These are phyloP conservation scores for Anthophora plumipes DNA, from an alignment of 2,888 invertebrate genomes.

Conservation along the genomic window DNA sequence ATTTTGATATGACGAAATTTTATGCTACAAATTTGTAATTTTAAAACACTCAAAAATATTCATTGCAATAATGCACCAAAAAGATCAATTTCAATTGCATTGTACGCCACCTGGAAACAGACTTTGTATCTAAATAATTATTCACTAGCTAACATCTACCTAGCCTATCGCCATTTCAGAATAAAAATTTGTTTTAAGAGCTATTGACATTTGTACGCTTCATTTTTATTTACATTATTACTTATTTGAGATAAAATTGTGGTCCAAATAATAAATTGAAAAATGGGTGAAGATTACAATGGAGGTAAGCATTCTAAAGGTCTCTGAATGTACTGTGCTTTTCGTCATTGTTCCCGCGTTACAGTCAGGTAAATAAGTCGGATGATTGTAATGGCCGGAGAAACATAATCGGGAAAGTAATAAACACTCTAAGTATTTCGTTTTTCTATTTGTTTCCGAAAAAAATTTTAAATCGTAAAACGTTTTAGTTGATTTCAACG, in stretches of 20 bases:
- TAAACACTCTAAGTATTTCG: slow-evolving; percentile 40
- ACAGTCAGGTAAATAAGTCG: slow-evolving; percentile 57
- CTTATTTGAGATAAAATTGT: slow-evolving; percentile 6
- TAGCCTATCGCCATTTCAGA: slow-evolving; percentile 67
- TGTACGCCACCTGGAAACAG: slow-evolving; percentile 45
- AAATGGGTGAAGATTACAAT: slow-evolving; percentile 83
- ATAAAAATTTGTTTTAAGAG: slow-evolving; percentile 56
- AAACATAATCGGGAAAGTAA: slow-evolving; percentile 43
- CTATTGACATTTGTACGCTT: slow-evolving; percentile 56
- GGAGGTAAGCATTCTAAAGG: slow-evolving; percentile 78
- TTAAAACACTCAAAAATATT: slow-evolving; percentile 14
- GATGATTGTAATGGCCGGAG: slow-evolving; percentile 70
- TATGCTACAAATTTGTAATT: background rate
- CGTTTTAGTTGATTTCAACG: slow-evolving; percentile 14
- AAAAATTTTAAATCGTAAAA: background rate
- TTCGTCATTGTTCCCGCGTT: slow-evolving; percentile 57
- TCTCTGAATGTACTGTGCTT: slow-evolving; percentile 29
- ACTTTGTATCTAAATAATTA: slow-evolving; percentile 25
- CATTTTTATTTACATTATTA: slow-evolving; percentile 30
- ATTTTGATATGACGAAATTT: slow-evolving; percentile 2
- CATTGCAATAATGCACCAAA: background rate
- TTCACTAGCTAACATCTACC: slow-evolving; percentile 43
- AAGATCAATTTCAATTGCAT: slow-evolving; percentile 37
- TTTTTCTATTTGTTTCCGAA: background rate
- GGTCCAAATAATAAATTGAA: slow-evolving; percentile 33